Conservation (phyloP, 2,797 vertebrate species). For the Euthynnus affinis region DNA sequence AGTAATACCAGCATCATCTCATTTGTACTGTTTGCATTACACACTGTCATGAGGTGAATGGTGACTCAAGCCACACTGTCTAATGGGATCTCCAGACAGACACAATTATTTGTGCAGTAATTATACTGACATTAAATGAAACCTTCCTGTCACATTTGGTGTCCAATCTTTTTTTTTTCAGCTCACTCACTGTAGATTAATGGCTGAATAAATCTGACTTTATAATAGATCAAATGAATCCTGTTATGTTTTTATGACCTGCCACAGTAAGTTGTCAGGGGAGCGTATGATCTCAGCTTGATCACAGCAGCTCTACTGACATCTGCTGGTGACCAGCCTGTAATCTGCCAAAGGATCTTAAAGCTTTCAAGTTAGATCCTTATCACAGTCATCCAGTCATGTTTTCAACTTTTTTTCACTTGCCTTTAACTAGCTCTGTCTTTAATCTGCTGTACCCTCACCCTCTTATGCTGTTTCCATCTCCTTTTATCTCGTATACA, state of each 20-base stretch:
- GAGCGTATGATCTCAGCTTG: conserved; percentile 62
- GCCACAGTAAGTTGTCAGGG: conserved; percentile 52
- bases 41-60: conserved; percentile 61
- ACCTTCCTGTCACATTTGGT: conserved; percentile 43
- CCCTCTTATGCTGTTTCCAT: conserved; percentile 58
- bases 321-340: conserved; percentile 74
- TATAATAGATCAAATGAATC: conserved; percentile 41
- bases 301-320: conserved; percentile 75
- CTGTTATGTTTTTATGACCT: conserved; percentile 63
- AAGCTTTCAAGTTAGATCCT: conserved; percentile 63
- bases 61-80: conserved; percentile 46
- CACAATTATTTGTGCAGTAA: conserved; percentile 64
- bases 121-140: conserved; percentile 59
- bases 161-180: conserved; percentile 18
- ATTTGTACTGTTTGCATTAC: conserved; percentile 62
- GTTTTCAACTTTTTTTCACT: conserved; percentile 43
- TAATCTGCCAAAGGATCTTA: conserved; percentile 64
- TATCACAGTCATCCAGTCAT: conserved; percentile 67
- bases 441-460: conserved; percentile 69
- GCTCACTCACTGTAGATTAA: conserved; percentile 50
- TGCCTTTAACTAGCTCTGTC: conserved; percentile 51
- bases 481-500: conserved; percentile 62
- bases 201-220: conserved; percentile 53
- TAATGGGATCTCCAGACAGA: conserved; percentile 60
- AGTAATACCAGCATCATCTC: conserved; percentile 56